Base-by-base conservation (phyloP, 1,140 invertebrate genomes). In the Steinernema feltiae region DNA sequence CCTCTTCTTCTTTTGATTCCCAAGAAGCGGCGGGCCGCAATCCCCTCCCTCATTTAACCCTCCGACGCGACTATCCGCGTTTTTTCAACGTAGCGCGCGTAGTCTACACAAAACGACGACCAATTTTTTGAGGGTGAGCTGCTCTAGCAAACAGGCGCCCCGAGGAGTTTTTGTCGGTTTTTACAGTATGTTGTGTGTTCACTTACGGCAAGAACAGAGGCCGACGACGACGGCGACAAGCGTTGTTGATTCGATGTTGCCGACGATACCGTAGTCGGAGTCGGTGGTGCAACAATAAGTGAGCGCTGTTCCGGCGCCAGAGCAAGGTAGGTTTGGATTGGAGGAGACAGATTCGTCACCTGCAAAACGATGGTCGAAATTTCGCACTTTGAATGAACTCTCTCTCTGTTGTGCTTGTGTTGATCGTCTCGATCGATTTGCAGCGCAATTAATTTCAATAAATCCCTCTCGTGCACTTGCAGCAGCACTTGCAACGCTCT, bases 131-230 rank as follows among this genome's bases (percentile, higher is more conserved):
- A 41, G 35, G 18, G 35, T 41, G 7, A 7, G 12, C 24, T 63
- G 7, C 24, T 63, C 24, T 63, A 27, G 53, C 53, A 63, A 63
- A 63, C 53, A 63, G 53, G 53, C 53, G 53, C 53, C 24, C 24
- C 3, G 24, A 63, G 24, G 53, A 15, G 7, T 63, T 63, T 63
- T 27, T 27, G 53, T 63, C 24, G 15, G 15, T 63, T 63, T 15
- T 63, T 63, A 63, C 12, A 63, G 24, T 63, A 41, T 41, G 35
- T 41, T n/a, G 35, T 41, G 35, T 41, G 35, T n/a, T n/a, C n/a
- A 63, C 53, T 63, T 63, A 63, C 53, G 53, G 15, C 53, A 63
- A 63, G 53, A 12, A 63, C 53, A n/a, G 24, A 63, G 3, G 53
- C 53, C 3, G 53, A 63, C 53, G 53, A 63, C 53, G 53, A 3